A percentile compares a stretch with the other conserved stretches of the same genome.
Evolutionary conservation across 2,888 invertebrate species (phyloP).

Genomic region (Elysia crispata): DNA sequence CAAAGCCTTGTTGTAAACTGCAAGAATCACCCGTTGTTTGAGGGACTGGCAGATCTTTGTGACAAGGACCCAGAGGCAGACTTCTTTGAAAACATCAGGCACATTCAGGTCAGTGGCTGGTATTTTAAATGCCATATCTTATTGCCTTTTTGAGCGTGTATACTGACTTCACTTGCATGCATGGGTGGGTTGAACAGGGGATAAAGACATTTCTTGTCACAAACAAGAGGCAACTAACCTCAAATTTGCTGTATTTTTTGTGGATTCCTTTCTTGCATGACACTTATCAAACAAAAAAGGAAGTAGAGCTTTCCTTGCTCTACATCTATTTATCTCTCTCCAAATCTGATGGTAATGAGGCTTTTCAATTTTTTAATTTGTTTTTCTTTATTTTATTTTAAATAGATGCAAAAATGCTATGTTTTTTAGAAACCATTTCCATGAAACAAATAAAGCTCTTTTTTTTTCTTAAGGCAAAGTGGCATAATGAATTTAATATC

Average conservation of each 20-base stretch:
- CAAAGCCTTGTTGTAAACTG: conserved; percentile 82
- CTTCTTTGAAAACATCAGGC: conserved; percentile 95
- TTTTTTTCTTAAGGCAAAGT: not conserved
- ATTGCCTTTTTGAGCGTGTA: no score
- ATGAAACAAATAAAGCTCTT: not conserved
- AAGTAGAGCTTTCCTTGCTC: no score
- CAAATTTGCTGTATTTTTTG: no score
- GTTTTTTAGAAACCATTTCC: not conserved
- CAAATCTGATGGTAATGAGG: no score
- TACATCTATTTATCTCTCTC: no score
- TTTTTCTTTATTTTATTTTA: not conserved
- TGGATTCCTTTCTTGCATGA: no score
- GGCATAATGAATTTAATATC: not conserved
- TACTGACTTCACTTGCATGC: no score
- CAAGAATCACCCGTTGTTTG: conserved; percentile 64
- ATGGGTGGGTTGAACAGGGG: no score
- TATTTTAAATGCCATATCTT: not conserved
- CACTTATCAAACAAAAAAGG: no score
- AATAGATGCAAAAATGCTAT: not conserved
- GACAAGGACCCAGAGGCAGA: conserved; percentile 88
- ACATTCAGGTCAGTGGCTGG: conserved; percentile 79
- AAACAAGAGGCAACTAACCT: no score
- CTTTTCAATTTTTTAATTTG: no score
- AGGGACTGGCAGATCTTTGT: conserved; percentile 64
- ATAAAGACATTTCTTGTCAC: no score